Evolutionary conservation across 2,113 vertebrate genomes (phyloP).

Genomic region (Plecturocebus donacophilus): DNA sequence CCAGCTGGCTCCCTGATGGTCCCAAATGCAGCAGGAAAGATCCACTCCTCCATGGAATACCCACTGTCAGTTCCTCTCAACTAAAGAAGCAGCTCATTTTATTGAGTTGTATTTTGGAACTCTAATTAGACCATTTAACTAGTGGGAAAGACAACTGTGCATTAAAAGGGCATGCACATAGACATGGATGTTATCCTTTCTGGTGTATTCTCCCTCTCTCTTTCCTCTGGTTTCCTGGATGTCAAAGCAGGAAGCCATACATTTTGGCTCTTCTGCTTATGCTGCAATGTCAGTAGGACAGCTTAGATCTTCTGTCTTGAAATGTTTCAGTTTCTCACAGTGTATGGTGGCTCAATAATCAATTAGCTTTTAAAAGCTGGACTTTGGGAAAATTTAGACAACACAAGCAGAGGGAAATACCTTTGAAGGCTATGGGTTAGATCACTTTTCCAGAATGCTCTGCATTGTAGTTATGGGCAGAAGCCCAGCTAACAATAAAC

Average conservation of each 20-base stretch:
- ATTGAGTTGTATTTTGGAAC: not conserved
- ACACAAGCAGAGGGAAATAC: not conserved
- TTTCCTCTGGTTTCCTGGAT: accelerated
- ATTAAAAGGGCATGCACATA: not conserved
- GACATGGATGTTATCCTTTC: not conserved
- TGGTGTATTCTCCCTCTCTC: not conserved
- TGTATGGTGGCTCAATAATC: not conserved
- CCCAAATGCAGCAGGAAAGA: not conserved
- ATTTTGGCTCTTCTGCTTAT: not conserved
- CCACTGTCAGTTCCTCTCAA: not conserved
- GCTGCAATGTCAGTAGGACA: not conserved
- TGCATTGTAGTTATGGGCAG: not conserved
- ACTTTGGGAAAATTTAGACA: not conserved
- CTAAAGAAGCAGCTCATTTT: not conserved
- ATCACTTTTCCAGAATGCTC: not conserved
- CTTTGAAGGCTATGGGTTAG: not conserved
- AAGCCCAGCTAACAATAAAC: not conserved
- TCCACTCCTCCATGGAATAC: accelerated
- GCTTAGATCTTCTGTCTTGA: not conserved
- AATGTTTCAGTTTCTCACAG: not conserved
- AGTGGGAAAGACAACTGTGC: not conserved
- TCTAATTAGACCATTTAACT: not conserved
- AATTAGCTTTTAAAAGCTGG: not conserved
- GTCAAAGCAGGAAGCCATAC: not conserved
- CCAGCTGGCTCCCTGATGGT: not conserved